These are phyloP conservation scores for Luidia sarsii DNA, from an alignment of 53 echinoderm and acorn worm species.

Conservation along the genomic window DNA sequence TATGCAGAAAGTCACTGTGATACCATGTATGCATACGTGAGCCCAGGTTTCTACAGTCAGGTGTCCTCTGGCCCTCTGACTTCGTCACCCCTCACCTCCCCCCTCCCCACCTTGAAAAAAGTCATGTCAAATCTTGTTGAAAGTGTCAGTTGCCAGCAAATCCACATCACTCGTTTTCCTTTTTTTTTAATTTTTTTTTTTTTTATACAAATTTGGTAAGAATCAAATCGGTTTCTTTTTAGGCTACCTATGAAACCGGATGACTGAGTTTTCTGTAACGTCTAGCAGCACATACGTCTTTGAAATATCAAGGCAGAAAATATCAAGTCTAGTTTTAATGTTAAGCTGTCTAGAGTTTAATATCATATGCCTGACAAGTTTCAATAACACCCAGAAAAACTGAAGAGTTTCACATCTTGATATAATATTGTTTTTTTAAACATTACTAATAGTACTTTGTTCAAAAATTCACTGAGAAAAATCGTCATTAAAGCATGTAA, in stretches of 20 bases:
- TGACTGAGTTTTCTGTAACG: constrained; percentile 10
- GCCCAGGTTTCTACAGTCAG: constrained; percentile 33
- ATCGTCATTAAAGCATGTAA: constrained; percentile 47
- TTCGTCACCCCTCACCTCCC: no score
- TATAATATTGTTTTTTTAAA: constrained; percentile 36
- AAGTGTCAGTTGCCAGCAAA: constrained; percentile 11
- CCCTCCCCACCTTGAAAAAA: no score
- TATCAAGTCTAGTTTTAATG: constrained; percentile 50
- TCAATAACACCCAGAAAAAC: constrained; percentile 57
- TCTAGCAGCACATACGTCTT: constrained; percentile 42
- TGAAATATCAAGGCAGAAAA: constrained; percentile 56
- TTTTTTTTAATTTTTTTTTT: no score
- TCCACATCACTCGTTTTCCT: constrained; percentile 25
- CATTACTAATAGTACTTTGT: constrained; percentile 60
- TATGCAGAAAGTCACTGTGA: constrained; percentile 25
- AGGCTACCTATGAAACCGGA: constrained; percentile 46
- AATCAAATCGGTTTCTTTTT: constrained; percentile 23
- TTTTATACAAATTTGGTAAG: constrained; percentile 30
- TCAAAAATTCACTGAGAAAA: constrained; percentile 55
- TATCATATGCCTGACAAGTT: constrained; percentile 53
- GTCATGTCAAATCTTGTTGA: no score
- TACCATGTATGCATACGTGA: constrained; percentile 42
- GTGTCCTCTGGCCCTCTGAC: no score
- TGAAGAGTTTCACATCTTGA: constrained; percentile 34
- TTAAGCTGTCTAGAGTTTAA: constrained; percentile 52